Evolutionary conservation across 2,797 vertebrate genomes (phyloP).

Genomic region (Rallus crepitans): DNA sequence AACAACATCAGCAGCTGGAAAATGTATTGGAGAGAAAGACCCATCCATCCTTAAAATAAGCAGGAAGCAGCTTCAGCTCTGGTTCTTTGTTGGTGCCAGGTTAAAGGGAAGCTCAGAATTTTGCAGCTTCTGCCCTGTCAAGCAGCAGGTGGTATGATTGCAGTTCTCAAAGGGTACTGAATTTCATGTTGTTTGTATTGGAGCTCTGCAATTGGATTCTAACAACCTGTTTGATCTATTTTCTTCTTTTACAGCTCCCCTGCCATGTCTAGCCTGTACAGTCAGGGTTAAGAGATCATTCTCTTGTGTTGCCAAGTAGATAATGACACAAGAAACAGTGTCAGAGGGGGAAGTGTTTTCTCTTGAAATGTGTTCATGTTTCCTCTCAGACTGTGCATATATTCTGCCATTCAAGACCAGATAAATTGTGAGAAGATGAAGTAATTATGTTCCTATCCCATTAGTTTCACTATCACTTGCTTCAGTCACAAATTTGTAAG

Average conservation of each 20-base stretch:
- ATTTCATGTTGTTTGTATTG: not conserved
- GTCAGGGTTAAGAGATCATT: not conserved
- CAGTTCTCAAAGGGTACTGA: not conserved
- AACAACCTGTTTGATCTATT: not conserved
- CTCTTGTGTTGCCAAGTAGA: not conserved
- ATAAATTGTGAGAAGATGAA: conserved; percentile 9
- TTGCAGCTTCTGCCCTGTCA: not conserved
- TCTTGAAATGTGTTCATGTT: not conserved
- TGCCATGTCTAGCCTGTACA: not conserved
- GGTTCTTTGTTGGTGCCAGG: not conserved
- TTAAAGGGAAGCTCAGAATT: conserved; percentile 13
- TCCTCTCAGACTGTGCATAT: not conserved
- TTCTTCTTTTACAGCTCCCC: not conserved
- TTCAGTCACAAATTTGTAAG: not conserved
- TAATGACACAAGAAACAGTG: not conserved
- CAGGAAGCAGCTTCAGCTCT: conserved; percentile 27
- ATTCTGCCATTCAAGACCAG: conserved; percentile 14
- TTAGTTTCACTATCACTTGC: not conserved
- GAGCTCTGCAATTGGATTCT: not conserved
- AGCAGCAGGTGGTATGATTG: not conserved
- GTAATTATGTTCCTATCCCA: not conserved
- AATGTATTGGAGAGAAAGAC: conserved; percentile 6
- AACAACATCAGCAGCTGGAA: conserved; percentile 48
- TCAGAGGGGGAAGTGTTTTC: not conserved
- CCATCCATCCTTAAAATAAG: conserved; percentile 2